Conservation (phyloP, 2,113 vertebrate species). For the Salvelinus fontinalis region DNA sequence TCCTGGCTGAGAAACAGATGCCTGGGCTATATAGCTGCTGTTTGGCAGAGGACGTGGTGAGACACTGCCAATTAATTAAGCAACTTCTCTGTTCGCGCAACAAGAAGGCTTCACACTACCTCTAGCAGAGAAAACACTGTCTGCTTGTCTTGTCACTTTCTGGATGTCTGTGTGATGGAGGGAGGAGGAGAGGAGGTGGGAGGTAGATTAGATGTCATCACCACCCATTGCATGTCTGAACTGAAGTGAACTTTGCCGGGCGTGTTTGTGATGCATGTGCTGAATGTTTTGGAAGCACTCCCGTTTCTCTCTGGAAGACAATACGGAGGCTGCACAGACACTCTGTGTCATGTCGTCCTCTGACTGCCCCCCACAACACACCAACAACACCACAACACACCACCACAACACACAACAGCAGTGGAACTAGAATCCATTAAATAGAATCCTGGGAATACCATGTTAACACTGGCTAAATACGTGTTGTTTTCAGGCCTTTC, state of each 20-base stretch:
- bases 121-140: constrained; percentile 39
- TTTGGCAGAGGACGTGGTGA: constrained; percentile 54
- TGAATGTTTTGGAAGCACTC: neutral
- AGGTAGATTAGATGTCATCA: constrained; percentile 37
- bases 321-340: no score
- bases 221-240: constrained; percentile 27
- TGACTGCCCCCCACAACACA: no score
- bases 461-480: no score
- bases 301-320: neutral
- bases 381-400: no score
- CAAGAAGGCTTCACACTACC: constrained; percentile 51
- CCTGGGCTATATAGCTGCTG: constrained; percentile 41
- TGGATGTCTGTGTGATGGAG: constrained; percentile 41
- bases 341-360: no score
- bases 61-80: constrained; percentile 63
- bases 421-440: no score
- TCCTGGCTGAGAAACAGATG: constrained; percentile 68
- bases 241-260: constrained; percentile 6
- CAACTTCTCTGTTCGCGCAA: constrained; percentile 21
- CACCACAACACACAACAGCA: no score
- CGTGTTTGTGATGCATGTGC: neutral
- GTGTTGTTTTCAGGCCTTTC: no score
- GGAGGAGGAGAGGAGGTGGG: constrained; percentile 6
- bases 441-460: no score
- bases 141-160: constrained; percentile 53